Percentiles rank a stretch among this genome's conserved stretches.
Conservation (phyloP, 2,888 invertebrate genomes). For the Athripsodes cinereus region DNA sequence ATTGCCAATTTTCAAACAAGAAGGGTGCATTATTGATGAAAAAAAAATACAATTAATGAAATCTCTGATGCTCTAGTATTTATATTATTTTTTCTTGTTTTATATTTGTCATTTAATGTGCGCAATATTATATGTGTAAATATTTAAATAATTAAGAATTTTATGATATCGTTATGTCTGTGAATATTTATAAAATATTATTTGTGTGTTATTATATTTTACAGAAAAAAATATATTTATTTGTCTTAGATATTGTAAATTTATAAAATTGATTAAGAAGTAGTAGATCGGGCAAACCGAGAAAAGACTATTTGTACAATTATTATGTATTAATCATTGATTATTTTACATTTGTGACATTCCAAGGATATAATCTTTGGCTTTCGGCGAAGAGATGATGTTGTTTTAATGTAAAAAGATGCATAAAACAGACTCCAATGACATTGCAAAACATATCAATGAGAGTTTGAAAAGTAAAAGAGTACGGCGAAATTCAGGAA, state of each 20-base stretch:
- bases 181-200: not conserved
- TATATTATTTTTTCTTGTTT: no score
- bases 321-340: not conserved
- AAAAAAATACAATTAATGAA: no score
- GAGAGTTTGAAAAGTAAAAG: not conserved
- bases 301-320: constrained; percentile 1
- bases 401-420: not conserved
- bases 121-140: no score
- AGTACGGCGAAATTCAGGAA: not conserved
- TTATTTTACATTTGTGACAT: not conserved
- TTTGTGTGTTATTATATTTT: not conserved
- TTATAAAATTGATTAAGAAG: not conserved
- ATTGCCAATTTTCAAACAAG: no score
- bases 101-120: no score
- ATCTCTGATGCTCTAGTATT: no score
- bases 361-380: constrained; percentile 5
- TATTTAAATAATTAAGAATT: no score
- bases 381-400: no score
- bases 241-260: not conserved
- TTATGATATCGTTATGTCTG: not conserved
- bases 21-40: no score
- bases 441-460: constrained; percentile 24
- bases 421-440: constrained; percentile 21
- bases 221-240: not conserved
- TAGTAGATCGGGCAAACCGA: not conserved